A percentile compares a stretch with the other conserved stretches of the same genome.
phyloP scores from a whole-genome alignment of 2,113 vertebrate genomes.

The Sinocyclocheilus anophthalmus region DNA sequence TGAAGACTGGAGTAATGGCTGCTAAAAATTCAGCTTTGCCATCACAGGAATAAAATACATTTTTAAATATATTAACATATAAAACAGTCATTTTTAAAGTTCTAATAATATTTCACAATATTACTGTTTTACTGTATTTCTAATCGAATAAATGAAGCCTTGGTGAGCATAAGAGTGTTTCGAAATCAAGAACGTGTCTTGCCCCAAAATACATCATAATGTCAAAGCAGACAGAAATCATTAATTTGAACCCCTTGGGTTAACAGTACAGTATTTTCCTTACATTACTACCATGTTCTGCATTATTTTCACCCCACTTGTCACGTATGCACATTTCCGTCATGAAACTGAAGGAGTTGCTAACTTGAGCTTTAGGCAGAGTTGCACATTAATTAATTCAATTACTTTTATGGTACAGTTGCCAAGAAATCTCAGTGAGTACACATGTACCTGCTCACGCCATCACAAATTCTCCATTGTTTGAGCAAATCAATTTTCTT shows the following conservation, averaged over 20 bases:
- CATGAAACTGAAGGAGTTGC: not conserved
- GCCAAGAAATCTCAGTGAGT: not conserved
- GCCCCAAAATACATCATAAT: not conserved
- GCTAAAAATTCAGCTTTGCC: not conserved
- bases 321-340: not conserved
- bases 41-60: too few relatives aligned
- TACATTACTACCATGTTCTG: not conserved
- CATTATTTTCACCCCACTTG: not conserved
- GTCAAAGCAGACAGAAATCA: conserved; percentile 1
- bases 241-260: conserved; percentile 10
- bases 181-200: not conserved
- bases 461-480: not conserved
- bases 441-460: not conserved
- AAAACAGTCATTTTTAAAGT: not conserved
- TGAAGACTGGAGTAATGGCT: not conserved
- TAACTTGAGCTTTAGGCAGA: conserved; percentile 16
- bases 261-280: not conserved
- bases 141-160: too few relatives aligned
- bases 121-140: not conserved
- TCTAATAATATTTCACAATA: not conserved
- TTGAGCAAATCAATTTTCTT: not conserved
- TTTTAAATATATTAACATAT: not conserved
- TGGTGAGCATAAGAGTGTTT: not conserved
- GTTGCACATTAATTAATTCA: not conserved
- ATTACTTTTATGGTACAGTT: not conserved